Evolutionary conservation across 2,113 vertebrate genomes (phyloP), one percentile per base, ranked within the genome.

Genomic region (Anhinga anhinga): DNA sequence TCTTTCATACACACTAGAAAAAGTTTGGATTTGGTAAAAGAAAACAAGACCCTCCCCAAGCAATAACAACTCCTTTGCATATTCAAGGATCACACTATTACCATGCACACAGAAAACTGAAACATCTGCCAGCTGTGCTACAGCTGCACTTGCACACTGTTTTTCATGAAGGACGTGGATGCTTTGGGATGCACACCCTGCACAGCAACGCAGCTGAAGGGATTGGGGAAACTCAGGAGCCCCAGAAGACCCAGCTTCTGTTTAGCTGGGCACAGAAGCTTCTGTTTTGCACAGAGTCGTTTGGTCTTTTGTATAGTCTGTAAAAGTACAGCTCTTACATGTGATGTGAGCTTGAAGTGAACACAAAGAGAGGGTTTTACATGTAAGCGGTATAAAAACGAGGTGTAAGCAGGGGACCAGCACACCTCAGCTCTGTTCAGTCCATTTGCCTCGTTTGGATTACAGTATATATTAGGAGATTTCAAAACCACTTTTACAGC

Each of bases 1-100:
- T 27, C 34, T 23, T 62, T 89, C 5, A 16, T 1, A 44, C 2
- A 3, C 3, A 0, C 23, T 11, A n/a, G 12, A 36, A 56, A 5
- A 56, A 13, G 58, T n/a, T 15, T 52, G 34, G 27, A 21, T 49
- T 87, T 30, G 19, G n/a, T 49, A 21, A 74, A 52, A 74, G 55
- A 44, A 70, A 76, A 38, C 20, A 66, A 74, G 50, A 23, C 30
- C 53, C 49, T 58, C n/a, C 45, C 50, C 45, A 76, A 7, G 15
- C 7, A 22, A 40, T 40, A 14, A 2, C 66, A 62, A n/a, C 20
- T 45, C 32, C 59, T 47, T 15, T 18, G n/a, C 7, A 1, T 27
- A 13, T 8, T 25, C 15, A 12, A 23, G 63, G 74, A 26, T 8
- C 21, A 5, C 13, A 0, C 7, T 11, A 2, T 15, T 25, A 15